Evolutionary conservation across 2,888 invertebrate genomes (phyloP).

Genomic region (Hydraecia micacea): DNA sequence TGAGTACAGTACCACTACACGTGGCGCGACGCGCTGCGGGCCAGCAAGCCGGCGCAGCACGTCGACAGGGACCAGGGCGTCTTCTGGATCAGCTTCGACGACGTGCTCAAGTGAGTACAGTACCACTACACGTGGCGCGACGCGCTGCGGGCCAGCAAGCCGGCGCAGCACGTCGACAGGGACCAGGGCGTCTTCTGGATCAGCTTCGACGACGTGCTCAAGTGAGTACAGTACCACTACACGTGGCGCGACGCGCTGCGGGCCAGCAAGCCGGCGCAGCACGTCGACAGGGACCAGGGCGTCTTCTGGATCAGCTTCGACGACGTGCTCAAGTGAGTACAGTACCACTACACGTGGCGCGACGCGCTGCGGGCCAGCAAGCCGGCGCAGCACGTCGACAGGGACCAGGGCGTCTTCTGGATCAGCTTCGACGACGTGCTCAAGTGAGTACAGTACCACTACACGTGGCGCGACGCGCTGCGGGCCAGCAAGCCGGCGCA

Average conservation of each 20-base stretch:
- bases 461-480: slow-evolving; percentile 70
- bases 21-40: slow-evolving; percentile 67
- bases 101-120: slow-evolving; percentile 95
- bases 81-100: slow-evolving; percentile 99
- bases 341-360: too few species aligned
- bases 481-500: slow-evolving; percentile 59
- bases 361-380: slow-evolving; percentile 66
- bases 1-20: too few species aligned
- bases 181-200: slow-evolving; percentile 99
- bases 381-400: slow-evolving; percentile 70
- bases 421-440: slow-evolving; percentile 98
- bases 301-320: slow-evolving; percentile 99
- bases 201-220: slow-evolving; percentile 97
- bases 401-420: slow-evolving; percentile 98
- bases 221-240: too few species aligned
- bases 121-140: too few species aligned
- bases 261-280: slow-evolving; percentile 60
- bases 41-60: slow-evolving; percentile 64
- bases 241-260: slow-evolving; percentile 69
- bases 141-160: slow-evolving; percentile 67
- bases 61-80: slow-evolving; percentile 93
- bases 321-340: slow-evolving; percentile 96
- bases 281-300: slow-evolving; percentile 91
- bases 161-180: slow-evolving; percentile 70
- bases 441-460: too few species aligned